Evolutionary conservation across 2,888 invertebrate species (phyloP), one percentile per base, ranked within the genome.

Genomic region (Villa cingulata): DNA sequence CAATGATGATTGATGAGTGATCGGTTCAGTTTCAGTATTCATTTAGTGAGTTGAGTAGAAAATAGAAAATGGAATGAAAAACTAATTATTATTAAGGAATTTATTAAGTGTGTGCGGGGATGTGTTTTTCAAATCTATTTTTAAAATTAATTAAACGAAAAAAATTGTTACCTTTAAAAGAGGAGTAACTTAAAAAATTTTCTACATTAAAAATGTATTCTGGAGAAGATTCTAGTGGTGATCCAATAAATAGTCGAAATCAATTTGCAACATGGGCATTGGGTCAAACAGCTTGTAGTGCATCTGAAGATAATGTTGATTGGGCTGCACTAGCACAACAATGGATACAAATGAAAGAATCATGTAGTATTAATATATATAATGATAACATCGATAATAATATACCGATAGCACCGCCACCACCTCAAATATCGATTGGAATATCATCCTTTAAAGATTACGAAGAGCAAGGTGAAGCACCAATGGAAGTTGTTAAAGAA

Each of bases 291-390:
- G 78, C 83, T 43, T 88, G 85, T 68, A 84, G 85, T 68, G 75
- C 87, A 67, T 80, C 83, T 57, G 81, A 81, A 59, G 88, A 86
- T 64, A 79, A 85, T 70, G 94, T 95, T 50, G 95, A 96, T 68
- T 96, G 96, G 95, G 95, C 94, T 14, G 83, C 89, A 29, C 73
- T 96, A 60, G 95, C 95, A 23, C 92, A 95, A 64, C 94, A 95
- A 77, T 95, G 96, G 95, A 95, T 96, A 57, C 87, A 87, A 65
- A 91, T 91, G 90, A 89, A 91, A 63, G 86, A 87, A 29, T 50
- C 48, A 5, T 44, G 49, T n/a, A 32, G 29, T 32, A 32, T 39
- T 15, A 23, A 23, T 23, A 15, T 4, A 18, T 20, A 15, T 15
- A n/a, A 23, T 20, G 64, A 65, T 47, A 56, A 44, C 37, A 51